Evolutionary conservation across 2,113 vertebrate species (phyloP).

Genomic region (Petaurus breviceps): DNA sequence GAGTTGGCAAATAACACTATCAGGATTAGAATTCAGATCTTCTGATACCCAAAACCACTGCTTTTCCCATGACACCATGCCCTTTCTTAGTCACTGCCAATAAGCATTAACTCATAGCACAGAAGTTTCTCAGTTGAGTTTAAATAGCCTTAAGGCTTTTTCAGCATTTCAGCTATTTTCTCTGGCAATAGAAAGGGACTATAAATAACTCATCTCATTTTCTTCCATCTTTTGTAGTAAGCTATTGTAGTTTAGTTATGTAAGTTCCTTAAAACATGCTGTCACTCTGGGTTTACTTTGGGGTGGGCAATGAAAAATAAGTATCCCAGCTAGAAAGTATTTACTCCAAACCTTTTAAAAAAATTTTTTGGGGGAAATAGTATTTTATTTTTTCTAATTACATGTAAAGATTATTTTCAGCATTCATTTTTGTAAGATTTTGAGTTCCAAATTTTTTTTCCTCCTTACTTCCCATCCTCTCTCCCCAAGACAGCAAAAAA

Average conservation of each 20-base stretch:
- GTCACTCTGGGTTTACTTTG: slow-evolving; percentile 24
- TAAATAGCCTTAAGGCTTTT: neutral
- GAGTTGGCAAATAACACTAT: neutral
- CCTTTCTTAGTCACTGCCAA: neutral
- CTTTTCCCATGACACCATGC: neutral
- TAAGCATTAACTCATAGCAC: neutral
- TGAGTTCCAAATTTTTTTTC: no score
- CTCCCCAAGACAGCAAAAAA: no score
- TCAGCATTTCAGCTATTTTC: neutral
- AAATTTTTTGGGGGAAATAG: no score
- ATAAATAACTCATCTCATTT: slow-evolving; percentile 42
- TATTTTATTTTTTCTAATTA: no score
- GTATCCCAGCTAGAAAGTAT: neutral
- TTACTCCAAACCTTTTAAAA: neutral
- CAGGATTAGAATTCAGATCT: neutral
- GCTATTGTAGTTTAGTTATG: neutral
- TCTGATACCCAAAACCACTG: neutral
- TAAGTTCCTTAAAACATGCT: slow-evolving; percentile 28
- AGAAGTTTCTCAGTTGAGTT: neutral
- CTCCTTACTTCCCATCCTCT: no score
- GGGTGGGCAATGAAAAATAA: slow-evolving; percentile 34
- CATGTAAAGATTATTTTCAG: no score
- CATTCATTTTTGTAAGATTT: no score
- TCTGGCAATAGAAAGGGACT: neutral
- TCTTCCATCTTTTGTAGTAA: slow-evolving; percentile 30